Conservation (phyloP, 1,140 invertebrate genomes). For the Drosophila arizonae region DNA sequence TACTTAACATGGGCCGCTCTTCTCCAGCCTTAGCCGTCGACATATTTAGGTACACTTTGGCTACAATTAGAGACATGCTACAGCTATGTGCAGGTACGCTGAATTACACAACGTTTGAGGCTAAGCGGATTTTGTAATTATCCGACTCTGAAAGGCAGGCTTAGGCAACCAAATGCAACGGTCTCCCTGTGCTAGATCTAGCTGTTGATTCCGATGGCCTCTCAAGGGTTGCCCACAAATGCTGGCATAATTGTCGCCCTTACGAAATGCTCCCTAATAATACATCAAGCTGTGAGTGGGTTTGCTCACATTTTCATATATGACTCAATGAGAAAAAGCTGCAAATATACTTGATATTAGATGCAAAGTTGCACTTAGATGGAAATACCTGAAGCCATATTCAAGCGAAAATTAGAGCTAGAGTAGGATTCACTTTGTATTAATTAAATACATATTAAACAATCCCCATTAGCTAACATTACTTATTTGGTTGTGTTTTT, state of each 20-base stretch:
- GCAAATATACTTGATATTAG: no score
- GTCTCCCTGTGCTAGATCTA: not conserved
- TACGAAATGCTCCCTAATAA: no score
- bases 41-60: conserved; percentile 52
- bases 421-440: no score
- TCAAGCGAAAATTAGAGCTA: no score
- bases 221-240: not conserved
- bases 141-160: conserved; percentile 66
- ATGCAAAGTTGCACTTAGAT: no score
- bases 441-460: no score
- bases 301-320: no score
- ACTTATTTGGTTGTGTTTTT: no score
- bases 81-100: conserved; percentile 58
- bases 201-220: not conserved
- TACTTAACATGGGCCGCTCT: conserved; percentile 48
- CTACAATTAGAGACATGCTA: conserved; percentile 61
- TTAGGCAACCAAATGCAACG: conserved; percentile 24
- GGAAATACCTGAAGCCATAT: no score
- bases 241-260: not conserved
- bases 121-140: conserved; percentile 81
- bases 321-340: no score
- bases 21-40: conserved; percentile 25
- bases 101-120: conserved; percentile 81
- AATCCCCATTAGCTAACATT: no score
- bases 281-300: no score